These are phyloP conservation scores for Therioaphis trifolii DNA, from an alignment of 2,888 invertebrate genomes.

Conservation along the genomic window DNA sequence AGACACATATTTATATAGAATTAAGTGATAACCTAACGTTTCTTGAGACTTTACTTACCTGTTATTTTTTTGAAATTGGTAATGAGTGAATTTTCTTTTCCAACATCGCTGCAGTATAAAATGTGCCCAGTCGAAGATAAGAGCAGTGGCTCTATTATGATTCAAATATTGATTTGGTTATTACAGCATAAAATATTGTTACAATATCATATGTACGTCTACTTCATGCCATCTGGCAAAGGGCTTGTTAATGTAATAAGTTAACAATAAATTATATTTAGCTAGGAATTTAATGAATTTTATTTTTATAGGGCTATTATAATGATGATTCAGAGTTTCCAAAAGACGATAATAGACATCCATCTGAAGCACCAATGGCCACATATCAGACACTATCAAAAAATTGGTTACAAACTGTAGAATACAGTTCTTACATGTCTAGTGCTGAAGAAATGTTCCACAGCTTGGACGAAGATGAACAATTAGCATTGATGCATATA, in stretches of 20 bases:
- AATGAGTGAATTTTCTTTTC: conserved; percentile 83
- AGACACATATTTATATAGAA: no score
- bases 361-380: conserved; percentile 65
- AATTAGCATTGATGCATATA: conserved; percentile 75
- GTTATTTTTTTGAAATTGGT: conserved; percentile 68
- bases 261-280: neutral
- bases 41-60: neutral
- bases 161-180: conserved; percentile 93
- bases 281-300: neutral
- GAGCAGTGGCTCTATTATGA: conserved; percentile 69
- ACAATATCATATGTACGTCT: conserved; percentile 94
- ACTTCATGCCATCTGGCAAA: conserved; percentile 78
- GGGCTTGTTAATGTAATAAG: conserved; percentile 64
- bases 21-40: no score
- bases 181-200: conserved; percentile 86
- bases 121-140: conserved; percentile 71
- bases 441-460: conserved; percentile 72
- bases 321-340: neutral
- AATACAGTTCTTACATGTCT: conserved; percentile 30
- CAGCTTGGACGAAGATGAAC: conserved; percentile 76
- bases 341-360: neutral
- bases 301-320: conserved; percentile 45
- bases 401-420: conserved; percentile 62
- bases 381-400: conserved; percentile 63
- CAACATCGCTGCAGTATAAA: conserved; percentile 79